Conservation (phyloP, 2,888 invertebrate species). For the Temnothorax unifasciatus region DNA sequence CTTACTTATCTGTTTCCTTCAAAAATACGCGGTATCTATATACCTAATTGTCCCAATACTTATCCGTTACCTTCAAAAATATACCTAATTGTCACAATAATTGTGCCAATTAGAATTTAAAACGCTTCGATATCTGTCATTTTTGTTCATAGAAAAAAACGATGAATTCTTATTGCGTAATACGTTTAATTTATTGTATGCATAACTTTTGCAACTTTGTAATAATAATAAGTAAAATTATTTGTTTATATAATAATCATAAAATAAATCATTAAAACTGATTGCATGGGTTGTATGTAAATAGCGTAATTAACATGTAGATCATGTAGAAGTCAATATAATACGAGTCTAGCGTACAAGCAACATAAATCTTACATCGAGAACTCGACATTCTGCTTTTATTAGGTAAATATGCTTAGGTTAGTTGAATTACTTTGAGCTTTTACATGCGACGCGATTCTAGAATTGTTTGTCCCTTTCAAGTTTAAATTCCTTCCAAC, state of each 20-base stretch:
- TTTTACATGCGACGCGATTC: slow-evolving; percentile 20
- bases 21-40: background rate
- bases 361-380: slow-evolving; percentile 53
- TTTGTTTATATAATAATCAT: background rate
- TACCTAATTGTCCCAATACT: background rate
- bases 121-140: background rate
- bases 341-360: slow-evolving; percentile 50
- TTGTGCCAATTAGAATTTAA: slow-evolving; percentile 13
- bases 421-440: slow-evolving; percentile 49
- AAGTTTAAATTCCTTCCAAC: slow-evolving; percentile 45
- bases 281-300: background rate
- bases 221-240: background rate
- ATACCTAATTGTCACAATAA: background rate
- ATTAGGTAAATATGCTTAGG: slow-evolving; percentile 59
- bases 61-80: background rate
- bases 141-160: background rate
- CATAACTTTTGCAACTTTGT: background rate
- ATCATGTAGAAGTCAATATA: background rate
- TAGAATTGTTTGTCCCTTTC: slow-evolving; percentile 39
- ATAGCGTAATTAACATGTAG: background rate
- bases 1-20: slow-evolving; percentile 7
- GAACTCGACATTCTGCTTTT: slow-evolving; percentile 60
- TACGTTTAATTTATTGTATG: background rate
- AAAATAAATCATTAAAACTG: background rate
- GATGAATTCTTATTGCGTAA: background rate